phyloP scores from a whole-genome alignment of 2,888 invertebrate genomes.

The Lithosia quadra region DNA sequence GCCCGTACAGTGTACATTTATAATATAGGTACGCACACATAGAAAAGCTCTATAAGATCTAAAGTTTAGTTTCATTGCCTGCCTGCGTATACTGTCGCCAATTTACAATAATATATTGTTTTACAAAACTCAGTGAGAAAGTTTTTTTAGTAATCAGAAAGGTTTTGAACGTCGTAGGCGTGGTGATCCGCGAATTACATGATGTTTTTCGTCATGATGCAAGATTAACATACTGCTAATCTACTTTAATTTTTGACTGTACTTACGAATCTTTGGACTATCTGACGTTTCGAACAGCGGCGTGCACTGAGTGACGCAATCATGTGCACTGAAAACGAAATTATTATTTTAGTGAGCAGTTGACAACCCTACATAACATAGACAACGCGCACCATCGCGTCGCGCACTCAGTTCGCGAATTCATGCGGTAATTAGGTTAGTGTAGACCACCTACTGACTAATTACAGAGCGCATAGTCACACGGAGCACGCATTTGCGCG shows the following conservation, averaged over 20 bases:
- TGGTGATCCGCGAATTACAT: too few species aligned
- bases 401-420: slow-evolving; percentile 29
- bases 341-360: background rate
- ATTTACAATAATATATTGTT: background rate
- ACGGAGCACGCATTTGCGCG: slow-evolving; percentile 10
- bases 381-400: too few species aligned
- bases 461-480: slow-evolving; percentile 30
- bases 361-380: background rate
- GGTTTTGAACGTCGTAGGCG: too few species aligned
- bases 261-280: too few species aligned
- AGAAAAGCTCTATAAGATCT: background rate
- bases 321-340: background rate
- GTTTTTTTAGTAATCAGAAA: too few species aligned
- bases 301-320: too few species aligned
- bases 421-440: slow-evolving; percentile 46
- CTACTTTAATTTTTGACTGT: too few species aligned
- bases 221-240: too few species aligned
- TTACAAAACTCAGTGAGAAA: too few species aligned
- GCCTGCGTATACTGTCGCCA: background rate
- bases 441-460: slow-evolving; percentile 36
- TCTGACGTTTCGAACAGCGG: background rate
- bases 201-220: too few species aligned
- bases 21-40: too few species aligned
- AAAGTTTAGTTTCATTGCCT: background rate
- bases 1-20: background rate